These are phyloP conservation scores for Agelaius tricolor DNA, from an alignment of 2,113 vertebrate genomes.

Conservation along the genomic window DNA sequence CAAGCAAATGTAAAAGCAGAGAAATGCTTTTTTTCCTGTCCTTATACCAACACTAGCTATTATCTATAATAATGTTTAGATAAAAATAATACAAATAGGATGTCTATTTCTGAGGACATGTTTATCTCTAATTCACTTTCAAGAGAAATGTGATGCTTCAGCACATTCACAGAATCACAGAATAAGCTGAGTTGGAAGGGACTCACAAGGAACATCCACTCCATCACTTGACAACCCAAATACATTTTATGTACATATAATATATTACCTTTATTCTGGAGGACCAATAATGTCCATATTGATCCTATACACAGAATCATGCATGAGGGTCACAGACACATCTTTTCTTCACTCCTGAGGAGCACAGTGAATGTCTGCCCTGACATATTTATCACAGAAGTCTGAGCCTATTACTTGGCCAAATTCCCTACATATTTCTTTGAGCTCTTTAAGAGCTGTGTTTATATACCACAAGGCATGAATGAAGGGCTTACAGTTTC, in stretches of 20 bases:
- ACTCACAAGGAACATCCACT: background rate
- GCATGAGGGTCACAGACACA: background rate
- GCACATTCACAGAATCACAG: background rate
- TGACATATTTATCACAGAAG: background rate
- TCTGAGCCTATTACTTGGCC: background rate
- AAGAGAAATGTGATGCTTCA: background rate
- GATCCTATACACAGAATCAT: background rate
- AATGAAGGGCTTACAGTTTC: background rate
- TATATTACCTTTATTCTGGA: background rate
- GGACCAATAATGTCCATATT: background rate
- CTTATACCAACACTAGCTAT: background rate
- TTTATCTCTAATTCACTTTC: background rate
- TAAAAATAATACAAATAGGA: conserved; percentile 4
- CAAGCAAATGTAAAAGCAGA: background rate
- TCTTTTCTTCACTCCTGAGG: background rate
- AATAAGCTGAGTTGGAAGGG: background rate
- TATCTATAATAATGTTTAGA: background rate
- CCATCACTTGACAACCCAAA: background rate
- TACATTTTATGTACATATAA: background rate
- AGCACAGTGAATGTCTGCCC: background rate
- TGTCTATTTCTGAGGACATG: background rate
- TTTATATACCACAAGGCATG: background rate
- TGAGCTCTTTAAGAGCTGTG: background rate
- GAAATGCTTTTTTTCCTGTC: background rate
- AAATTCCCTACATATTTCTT: background rate